phyloP scores from a whole-genome alignment of 1,140 invertebrate genomes.

The Tribolium castaneum region DNA sequence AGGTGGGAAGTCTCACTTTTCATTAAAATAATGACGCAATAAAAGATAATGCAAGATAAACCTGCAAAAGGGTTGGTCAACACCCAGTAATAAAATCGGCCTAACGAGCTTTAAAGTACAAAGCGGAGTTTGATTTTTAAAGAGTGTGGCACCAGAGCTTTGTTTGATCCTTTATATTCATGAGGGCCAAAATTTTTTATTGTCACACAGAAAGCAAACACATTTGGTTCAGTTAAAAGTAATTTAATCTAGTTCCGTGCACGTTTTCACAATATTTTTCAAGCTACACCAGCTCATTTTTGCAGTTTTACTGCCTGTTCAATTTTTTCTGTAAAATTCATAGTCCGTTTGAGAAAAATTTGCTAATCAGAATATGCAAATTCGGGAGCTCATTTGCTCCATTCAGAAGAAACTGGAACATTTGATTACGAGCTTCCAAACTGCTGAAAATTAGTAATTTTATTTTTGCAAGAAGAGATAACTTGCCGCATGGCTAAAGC shows the following conservation, averaged over 20 bases:
- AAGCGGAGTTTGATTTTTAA: not conserved
- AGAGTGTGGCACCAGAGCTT: not conserved
- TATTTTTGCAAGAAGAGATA: too few species aligned
- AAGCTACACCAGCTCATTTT: not conserved
- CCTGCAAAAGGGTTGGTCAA: conserved; percentile 14
- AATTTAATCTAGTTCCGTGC: conserved; percentile 8
- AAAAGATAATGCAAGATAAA: conserved; percentile 9
- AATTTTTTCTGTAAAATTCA: conserved; percentile 11
- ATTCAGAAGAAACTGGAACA: not conserved
- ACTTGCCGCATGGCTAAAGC: too few species aligned
- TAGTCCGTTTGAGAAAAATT: not conserved
- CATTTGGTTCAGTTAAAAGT: conserved; percentile 6
- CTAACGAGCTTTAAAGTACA: not conserved
- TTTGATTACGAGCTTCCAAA: not conserved
- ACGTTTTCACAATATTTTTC: not conserved
- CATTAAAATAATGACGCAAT: conserved; percentile 8
- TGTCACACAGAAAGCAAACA: not conserved
- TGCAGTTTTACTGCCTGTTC: not conserved
- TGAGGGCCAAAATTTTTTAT: too few species aligned
- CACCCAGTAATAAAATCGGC: not conserved
- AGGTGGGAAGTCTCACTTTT: conserved; percentile 7
- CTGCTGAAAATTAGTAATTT: not conserved
- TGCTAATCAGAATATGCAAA: conserved; percentile 20
- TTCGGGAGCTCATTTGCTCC: not conserved
- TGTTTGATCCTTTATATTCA: too few species aligned